A percentile compares a stretch with the other conserved stretches of the same genome.
Conservation (phyloP, 2,888 invertebrate species). For the Theretra japonica region DNA sequence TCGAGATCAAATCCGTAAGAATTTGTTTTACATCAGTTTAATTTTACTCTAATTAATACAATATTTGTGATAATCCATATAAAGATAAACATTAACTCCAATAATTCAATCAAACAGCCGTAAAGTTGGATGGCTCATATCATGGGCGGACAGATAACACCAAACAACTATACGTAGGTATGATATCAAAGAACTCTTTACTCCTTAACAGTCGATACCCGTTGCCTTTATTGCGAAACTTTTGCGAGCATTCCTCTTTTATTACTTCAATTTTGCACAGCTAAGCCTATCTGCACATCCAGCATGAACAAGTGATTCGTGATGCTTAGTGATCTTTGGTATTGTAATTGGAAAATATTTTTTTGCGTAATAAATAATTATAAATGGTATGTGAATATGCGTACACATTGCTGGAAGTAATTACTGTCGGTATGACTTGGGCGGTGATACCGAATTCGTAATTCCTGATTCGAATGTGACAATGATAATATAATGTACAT, state of each 20-base stretch:
- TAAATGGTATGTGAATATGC: too few relatives aligned
- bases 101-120: not conserved
- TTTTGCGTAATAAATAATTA: too few relatives aligned
- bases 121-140: constrained; percentile 2
- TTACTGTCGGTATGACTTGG: too few relatives aligned
- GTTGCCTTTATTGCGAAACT: constrained; percentile 84
- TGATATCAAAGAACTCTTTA: constrained; percentile 69
- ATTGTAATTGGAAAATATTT: not conserved
- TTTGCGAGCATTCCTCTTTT: constrained; percentile 83
- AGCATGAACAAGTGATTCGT: constrained; percentile 29
- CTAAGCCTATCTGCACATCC: constrained; percentile 76
- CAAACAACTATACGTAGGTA: constrained; percentile 24
- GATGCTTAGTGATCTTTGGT: constrained; percentile 35
- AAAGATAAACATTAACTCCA: not conserved
- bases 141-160: constrained; percentile 19
- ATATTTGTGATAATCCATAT: not conserved
- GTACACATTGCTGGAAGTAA: too few relatives aligned
- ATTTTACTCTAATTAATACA: not conserved
- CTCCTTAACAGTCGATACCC: constrained; percentile 84
- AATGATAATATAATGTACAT: too few relatives aligned
- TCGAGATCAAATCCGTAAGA: too few relatives aligned
- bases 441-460: too few relatives aligned
- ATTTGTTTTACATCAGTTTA: too few relatives aligned
- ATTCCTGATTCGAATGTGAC: too few relatives aligned
- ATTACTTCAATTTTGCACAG: constrained; percentile 84